Evolutionary conservation across 2,113 vertebrate species (phyloP).

Genomic region (Neopipo cinnamomea): DNA sequence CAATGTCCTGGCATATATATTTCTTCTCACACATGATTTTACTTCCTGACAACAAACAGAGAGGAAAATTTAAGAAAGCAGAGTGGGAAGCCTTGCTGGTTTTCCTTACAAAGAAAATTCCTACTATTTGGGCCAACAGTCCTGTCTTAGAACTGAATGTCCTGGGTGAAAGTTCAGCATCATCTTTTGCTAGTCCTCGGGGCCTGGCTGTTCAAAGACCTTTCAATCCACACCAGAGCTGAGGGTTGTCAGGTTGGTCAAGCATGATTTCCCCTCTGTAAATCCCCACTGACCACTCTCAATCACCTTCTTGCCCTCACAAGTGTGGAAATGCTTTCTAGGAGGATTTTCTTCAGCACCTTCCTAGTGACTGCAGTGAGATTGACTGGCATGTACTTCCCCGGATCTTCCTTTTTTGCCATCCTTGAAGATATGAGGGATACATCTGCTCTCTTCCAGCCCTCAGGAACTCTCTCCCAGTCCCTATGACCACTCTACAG

Average conservation of each 20-base stretch:
- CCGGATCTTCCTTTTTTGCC: background rate
- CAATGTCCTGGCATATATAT: background rate
- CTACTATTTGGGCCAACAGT: background rate
- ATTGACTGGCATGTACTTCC: background rate
- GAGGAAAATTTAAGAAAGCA: conserved; percentile 16
- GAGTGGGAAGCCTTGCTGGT: background rate
- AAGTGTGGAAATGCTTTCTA: background rate
- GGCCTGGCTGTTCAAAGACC: background rate
- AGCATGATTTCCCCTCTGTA: background rate
- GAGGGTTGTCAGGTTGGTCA: background rate
- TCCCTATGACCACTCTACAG: background rate
- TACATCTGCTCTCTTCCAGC: background rate
- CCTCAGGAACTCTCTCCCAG: background rate
- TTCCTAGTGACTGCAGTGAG: background rate
- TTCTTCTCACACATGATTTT: background rate
- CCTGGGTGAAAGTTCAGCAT: background rate
- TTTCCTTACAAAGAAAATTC: background rate
- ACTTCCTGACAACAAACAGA: conserved; percentile 28
- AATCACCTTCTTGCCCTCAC: background rate
- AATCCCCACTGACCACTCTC: background rate
- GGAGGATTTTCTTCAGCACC: background rate
- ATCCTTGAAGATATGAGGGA: background rate
- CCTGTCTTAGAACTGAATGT: background rate
- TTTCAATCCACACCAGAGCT: background rate
- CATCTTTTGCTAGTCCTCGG: background rate